Evolutionary conservation across 1,140 invertebrate genomes (phyloP).

Genomic region (Camponotus vicinus): DNA sequence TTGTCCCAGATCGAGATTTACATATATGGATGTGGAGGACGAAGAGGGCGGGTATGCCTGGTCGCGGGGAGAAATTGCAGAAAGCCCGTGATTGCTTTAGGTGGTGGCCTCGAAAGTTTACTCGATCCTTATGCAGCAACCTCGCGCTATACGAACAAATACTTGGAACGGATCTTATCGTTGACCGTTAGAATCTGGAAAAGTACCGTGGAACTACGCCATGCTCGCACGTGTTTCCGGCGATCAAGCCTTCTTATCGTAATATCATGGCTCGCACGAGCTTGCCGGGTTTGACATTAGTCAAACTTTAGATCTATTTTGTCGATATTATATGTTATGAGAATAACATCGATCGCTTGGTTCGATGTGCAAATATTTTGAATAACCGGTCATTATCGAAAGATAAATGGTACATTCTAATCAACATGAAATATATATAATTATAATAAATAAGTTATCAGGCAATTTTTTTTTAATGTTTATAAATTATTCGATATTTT

Average conservation of each 20-base stretch:
- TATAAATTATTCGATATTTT: background rate
- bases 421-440: background rate
- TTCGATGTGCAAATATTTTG: slow-evolving; percentile 5
- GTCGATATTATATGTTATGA: slow-evolving; percentile 27
- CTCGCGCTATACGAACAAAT: slow-evolving; percentile 26
- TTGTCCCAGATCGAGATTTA: slow-evolving; percentile 85
- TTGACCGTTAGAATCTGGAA: slow-evolving; percentile 50
- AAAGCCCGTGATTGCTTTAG: slow-evolving; percentile 39
- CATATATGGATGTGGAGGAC: slow-evolving; percentile 77
- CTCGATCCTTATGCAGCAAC: slow-evolving; percentile 24
- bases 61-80: slow-evolving; percentile 48
- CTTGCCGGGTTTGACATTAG: slow-evolving; percentile 41
- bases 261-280: slow-evolving; percentile 5
- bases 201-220: slow-evolving; percentile 49
- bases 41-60: background rate
- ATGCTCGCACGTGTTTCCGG: slow-evolving; percentile 57
- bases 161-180: slow-evolving; percentile 61
- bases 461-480: background rate
- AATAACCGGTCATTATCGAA: slow-evolving; percentile 26
- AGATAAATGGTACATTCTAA: background rate
- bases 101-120: background rate
- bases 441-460: too few species aligned
- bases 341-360: slow-evolving; percentile 28
- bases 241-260: slow-evolving; percentile 38
- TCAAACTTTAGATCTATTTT: slow-evolving; percentile 35